Base-by-base conservation (phyloP, 2,113 vertebrate genomes). In the Myocastor coypus region DNA sequence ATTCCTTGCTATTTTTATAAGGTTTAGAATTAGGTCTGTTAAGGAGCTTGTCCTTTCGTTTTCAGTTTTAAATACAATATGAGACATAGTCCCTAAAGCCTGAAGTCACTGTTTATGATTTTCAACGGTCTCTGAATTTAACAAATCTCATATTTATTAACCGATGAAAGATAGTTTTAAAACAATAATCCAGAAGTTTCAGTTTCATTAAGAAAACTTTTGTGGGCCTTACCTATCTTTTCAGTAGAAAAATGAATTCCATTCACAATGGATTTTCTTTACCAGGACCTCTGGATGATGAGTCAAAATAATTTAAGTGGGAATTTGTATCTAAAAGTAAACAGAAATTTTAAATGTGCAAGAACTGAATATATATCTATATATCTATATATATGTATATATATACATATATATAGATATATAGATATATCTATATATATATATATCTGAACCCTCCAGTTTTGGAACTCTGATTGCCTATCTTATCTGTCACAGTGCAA, bases 321-420 rank as follows among this genome's bases (percentile, higher is more conserved):
- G 24, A 86, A 94, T 94, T 94, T 91, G 20, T 71, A 73, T 32
- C 55, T 86, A 80, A 93, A 32, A 91, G 42, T 83, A 92, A 95
- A 50, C 61, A 87, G 40, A 64, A 66, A 50, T 40, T 2, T 57
- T 78, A 32, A 61, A 3, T 42, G n/a, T 89, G 22, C n/a, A 52
- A 82, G 73, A 37, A 88, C 61, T 4, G 37, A n/a, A n/a, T n/a
- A n/a, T n/a, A n/a, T n/a, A n/a, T n/a, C n/a, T n/a, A n/a, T n/a
- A n/a, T n/a, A n/a, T n/a, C n/a, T n/a, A n/a, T n/a, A n/a, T n/a
- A n/a, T n/a, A n/a, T n/a, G n/a, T n/a, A n/a, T n/a, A n/a, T n/a
- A n/a, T n/a, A n/a, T n/a, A n/a, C n/a, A n/a, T n/a, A n/a, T n/a
- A n/a, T n/a, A n/a, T n/a, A n/a, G n/a, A n/a, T n/a, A n/a, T n/a